Base-by-base conservation (phyloP, 2,113 vertebrate species). In the Osmerus mordax region DNA sequence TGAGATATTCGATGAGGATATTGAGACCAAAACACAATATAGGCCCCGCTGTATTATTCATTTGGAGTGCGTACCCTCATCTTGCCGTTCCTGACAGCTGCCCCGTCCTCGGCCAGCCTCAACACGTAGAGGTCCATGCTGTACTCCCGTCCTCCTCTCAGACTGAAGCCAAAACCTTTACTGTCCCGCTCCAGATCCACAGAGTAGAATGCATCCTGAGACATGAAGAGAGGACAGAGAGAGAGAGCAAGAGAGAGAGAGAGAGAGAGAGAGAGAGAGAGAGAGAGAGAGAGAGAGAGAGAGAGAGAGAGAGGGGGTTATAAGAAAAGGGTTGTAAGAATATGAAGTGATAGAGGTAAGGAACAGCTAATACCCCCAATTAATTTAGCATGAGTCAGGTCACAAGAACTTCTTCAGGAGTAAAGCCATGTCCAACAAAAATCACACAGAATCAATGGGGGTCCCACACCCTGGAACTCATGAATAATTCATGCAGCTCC, bases 111-210 rank as follows among this genome's bases (percentile, higher is more conserved):
- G 0, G 97, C 97, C 66, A 99, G 91, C 77, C 97, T 93, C 89
- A 99, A 78, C 67, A 99, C 96, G 4, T 98, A 99, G 47, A 99
- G 94, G 79, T 99, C 96, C 97, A 99, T 99, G 69, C 94, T 98
- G 78, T 99, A 99, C 78, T 99, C 97, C 74, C 96, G 92, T 3
- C 97, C 97, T 1, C 97, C 97, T 87, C 97, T 90, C 81, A 99
- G 93, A 71, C 97, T 99, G 76, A 99, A 99, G 72, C 97, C 97
- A 83, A 99, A 99, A 12, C 97, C 97, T 91, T 98, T 99, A 84
- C 91, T 92, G 90, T 97, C 97, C 81, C 96, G 92, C 88, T 99
- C 97, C 32, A 99, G 91, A 83, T 99, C 97, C 87, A 99, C 97
- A 47, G 96, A 95, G 78, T 99, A 99, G 87, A 96, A 96, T 69